These are phyloP conservation scores for Drosophila subpulchrella DNA, from an alignment of 1,140 invertebrate species.

Conservation along the genomic window DNA sequence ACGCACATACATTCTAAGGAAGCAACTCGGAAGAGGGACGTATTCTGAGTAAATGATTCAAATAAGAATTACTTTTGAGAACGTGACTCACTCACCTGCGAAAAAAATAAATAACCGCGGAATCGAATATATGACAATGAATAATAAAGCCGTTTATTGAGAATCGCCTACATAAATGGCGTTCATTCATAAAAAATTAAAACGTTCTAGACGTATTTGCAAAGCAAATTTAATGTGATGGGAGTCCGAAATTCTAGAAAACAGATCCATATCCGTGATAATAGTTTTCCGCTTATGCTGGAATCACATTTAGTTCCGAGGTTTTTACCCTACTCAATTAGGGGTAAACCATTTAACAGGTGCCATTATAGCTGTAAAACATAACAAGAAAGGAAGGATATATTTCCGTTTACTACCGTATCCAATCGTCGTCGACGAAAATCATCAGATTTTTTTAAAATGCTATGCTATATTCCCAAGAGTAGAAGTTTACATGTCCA, in stretches of 20 bases:
- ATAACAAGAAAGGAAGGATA: background rate
- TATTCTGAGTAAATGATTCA: too few relatives aligned
- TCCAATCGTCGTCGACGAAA: too few relatives aligned
- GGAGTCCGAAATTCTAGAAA: conserved; percentile 22
- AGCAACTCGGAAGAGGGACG: conserved; percentile 37
- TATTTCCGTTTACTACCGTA: too few relatives aligned
- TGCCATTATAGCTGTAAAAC: conserved; percentile 13
- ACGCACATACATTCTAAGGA: conserved; percentile 34
- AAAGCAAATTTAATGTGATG: conserved; percentile 28
- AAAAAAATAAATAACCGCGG: too few relatives aligned
- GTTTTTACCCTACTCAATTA: conserved; percentile 26
- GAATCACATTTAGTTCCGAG: conserved; percentile 2
- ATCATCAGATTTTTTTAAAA: too few relatives aligned
- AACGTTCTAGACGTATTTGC: background rate
- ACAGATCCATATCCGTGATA: conserved; percentile 2
- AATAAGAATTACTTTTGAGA: too few relatives aligned
- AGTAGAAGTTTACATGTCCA: too few relatives aligned
- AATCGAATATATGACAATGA: conserved; percentile 17
- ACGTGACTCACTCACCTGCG: too few relatives aligned
- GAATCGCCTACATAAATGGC: too few relatives aligned
- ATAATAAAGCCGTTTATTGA: conserved; percentile 28
- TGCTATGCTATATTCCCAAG: too few relatives aligned
- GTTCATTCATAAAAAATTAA: conserved; percentile 20
- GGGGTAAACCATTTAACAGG: conserved; percentile 41
- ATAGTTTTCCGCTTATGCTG: conserved; percentile 21